phyloP scores from a whole-genome alignment of 2,113 vertebrate genomes.

The Gorilla gorilla region DNA sequence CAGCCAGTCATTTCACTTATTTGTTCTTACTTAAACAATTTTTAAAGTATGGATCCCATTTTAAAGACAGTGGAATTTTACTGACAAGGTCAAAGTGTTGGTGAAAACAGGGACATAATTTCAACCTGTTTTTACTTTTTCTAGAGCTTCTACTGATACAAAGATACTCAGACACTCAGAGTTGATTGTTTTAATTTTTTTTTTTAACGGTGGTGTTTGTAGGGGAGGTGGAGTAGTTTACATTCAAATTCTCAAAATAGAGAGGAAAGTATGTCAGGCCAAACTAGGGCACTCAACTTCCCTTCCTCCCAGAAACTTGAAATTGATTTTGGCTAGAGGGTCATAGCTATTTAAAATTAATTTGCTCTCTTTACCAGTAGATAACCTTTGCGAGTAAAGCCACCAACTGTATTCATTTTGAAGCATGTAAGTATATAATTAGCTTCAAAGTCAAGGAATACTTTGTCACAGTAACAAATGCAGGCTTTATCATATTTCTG shows the following conservation, averaged over 20 bases:
- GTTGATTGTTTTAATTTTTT: not conserved
- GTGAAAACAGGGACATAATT: not conserved
- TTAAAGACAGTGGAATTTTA: not conserved
- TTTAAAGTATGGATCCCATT: not conserved
- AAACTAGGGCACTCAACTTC: slow-evolving; percentile 23
- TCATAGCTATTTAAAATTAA: slow-evolving; percentile 47
- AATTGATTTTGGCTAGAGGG: slow-evolving; percentile 21
- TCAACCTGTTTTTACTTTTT: not conserved
- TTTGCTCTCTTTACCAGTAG: slow-evolving; percentile 24
- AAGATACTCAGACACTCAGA: not conserved
- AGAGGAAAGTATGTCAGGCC: not conserved
- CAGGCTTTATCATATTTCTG: not conserved
- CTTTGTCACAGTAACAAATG: not conserved
- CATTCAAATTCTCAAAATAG: slow-evolving; percentile 27
- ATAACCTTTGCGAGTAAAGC: slow-evolving; percentile 31
- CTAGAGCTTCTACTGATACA: not conserved
- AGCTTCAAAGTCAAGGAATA: slow-evolving; percentile 23
- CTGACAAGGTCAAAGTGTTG: not conserved
- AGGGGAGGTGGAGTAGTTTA: not conserved
- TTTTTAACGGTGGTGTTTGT: not conserved
- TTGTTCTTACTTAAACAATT: not conserved
- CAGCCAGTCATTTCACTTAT: not conserved
- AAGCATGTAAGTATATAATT: not conserved
- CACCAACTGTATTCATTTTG: slow-evolving; percentile 14
- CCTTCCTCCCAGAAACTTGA: not conserved